Evolutionary conservation across 2,113 vertebrate genomes (phyloP), one percentile per base, ranked within the genome.

Genomic region (Prionailurus bengalensis): DNA sequence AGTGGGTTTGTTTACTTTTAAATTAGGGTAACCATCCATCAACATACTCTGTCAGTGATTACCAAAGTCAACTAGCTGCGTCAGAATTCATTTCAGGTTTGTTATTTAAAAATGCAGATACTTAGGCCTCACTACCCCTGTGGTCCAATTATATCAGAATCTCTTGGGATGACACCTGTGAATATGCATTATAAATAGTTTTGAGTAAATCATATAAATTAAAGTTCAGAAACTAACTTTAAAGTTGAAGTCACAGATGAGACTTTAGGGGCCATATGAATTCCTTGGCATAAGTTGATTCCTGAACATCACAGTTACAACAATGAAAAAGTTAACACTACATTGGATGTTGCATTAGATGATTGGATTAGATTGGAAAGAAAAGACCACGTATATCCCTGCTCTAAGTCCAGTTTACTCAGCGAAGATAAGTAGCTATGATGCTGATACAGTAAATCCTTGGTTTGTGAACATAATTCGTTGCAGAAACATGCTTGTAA

Each of bases 21-120:
- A 86, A 31, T 70, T 91, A 71, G 55, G 39, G n/a, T 78, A 89
- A 55, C 53, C 31, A 79, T 92, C 36, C 58, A 23, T 83, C 68
- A 86, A 2, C 61, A 21, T 42, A 27, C 39, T 76, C 39, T 89
- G 39, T 80, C 65, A 83, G 10, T 88, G 65, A 85, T 81, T 96
- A 51, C 74, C 63, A 80, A 14, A 68, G 23, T 84, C 84, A 88
- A 13, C n/a, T 71, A 84, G 1, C 78, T 63, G 14, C 13, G 31
- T 93, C 55, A 76, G 70, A 89, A 97, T 88, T 71, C 63, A 73
- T 33, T 88, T 88, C 5, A 17, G 73, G 12, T 83, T 78, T 83
- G 48, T 78, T 23, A 87, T 63, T 94, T 70, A 79, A 91, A 95
- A 86, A 84, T 93, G 21, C 33, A 92, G 53, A 68, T 91, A 80